phyloP scores from a whole-genome alignment of 2,797 vertebrate genomes.

The Ctenopoma multispine region DNA sequence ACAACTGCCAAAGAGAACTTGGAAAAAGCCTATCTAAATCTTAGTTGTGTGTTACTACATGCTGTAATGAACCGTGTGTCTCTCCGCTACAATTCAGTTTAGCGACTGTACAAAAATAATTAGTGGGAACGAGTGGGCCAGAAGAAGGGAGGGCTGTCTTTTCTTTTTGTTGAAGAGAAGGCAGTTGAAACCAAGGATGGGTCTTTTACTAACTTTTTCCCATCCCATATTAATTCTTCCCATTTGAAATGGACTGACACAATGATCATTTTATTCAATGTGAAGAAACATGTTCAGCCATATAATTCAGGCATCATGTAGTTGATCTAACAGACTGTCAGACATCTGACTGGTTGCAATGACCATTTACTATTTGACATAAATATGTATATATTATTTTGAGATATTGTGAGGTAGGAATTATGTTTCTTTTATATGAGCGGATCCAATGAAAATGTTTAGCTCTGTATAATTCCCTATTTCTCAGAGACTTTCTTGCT shows the following conservation, averaged over 20 bases:
- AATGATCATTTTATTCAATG: not conserved
- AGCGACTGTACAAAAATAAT: not conserved
- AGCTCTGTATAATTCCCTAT: not conserved
- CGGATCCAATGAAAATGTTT: too few relatives aligned
- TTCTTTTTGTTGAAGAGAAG: not conserved
- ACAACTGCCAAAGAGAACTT: constrained; percentile 64
- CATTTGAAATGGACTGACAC: not conserved
- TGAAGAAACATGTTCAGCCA: too few relatives aligned
- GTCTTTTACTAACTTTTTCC: not conserved
- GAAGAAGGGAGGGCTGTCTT: not conserved
- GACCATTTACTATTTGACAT: too few relatives aligned
- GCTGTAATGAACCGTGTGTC: not conserved
- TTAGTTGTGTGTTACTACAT: constrained; percentile 4
- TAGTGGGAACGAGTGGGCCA: not conserved
- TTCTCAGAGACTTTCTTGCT: constrained; percentile 30
- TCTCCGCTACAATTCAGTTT: not conserved
- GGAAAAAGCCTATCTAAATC: constrained; percentile 28
- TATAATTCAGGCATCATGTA: not conserved
- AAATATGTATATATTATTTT: too few relatives aligned
- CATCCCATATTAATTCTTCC: not conserved
- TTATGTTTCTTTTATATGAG: too few relatives aligned
- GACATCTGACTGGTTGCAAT: not conserved
- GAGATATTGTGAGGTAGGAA: too few relatives aligned
- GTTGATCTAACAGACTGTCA: not conserved
- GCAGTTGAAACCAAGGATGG: not conserved